Evolutionary conservation across 2,797 vertebrate genomes (phyloP), one percentile per base, ranked within the genome.

Genomic region (Myotis planiceps): DNA sequence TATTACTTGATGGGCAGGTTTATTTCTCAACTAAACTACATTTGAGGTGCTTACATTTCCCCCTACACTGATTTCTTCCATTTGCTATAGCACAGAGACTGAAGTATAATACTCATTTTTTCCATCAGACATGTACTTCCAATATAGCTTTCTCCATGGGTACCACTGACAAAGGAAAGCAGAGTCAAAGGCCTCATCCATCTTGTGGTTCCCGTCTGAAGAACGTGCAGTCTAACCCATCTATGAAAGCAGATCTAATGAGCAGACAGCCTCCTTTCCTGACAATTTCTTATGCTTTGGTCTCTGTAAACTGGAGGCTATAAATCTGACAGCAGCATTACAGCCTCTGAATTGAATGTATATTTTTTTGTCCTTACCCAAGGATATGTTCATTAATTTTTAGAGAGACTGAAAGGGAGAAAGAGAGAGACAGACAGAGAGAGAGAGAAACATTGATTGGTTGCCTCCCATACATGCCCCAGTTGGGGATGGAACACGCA

Each of bases 31-130:
- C 23, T 65, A 53, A 58, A n/a, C 39, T 94, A 39, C 5, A 25
- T 32, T 47, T 88, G 34, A 92, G 51, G 37, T 88, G 47, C 29
- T 90, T 66, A 49, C 16, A 58, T 19, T 93, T 76, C 25, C 45
- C 9, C 21, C 51, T 27, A 3, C 15, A 45, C 7, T 34, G 32
- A 84, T 71, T 72, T 47, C 19, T 58, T 92, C 27, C 5, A 29
- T 63, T 90, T 93, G 93, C 74, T 68, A 55, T 72, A 82, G n/a
- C 51, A 21, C 9, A 75, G 16, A 51, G 60, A 92, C 9, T 78
- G 34, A 94, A 86, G 15, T 58, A n/a, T 58, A 76, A 34, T 29
- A 69, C 72, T 95, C 23, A 80, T 82, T 96, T 85, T 85, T 94
- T 82, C 32, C 5, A 34, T 66, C 10, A 88, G 63, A 42, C 0